Evolutionary conservation across 2,113 vertebrate species (phyloP).

Genomic region (Pagrus major): DNA sequence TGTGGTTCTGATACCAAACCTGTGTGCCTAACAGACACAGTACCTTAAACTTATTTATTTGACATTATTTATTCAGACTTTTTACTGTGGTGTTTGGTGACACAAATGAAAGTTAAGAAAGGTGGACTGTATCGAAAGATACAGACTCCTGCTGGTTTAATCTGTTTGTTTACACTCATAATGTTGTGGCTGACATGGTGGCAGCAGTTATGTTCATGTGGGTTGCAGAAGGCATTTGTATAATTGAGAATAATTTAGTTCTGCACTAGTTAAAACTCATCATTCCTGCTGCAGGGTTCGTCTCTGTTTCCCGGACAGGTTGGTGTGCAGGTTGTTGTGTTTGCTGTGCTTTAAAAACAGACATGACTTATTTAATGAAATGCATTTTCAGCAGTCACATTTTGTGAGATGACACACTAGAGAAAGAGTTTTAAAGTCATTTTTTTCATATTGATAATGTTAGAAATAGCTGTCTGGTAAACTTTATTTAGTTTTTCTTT

Average conservation of each 20-base stretch:
- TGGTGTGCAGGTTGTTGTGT: background rate
- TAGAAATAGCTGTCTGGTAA: background rate
- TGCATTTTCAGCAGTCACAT: background rate
- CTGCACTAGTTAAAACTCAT: constrained; percentile 29
- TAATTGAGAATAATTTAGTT: background rate
- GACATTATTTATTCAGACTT: constrained; percentile 70
- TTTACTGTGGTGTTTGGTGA: constrained; percentile 26
- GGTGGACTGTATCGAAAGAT: background rate
- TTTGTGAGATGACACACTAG: background rate
- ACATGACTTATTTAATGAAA: constrained; percentile 18
- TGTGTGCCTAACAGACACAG: constrained; percentile 41
- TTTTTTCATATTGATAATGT: background rate
- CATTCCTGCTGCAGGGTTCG: background rate
- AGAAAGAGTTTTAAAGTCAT: background rate
- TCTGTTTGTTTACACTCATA: constrained; percentile 45
- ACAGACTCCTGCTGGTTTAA: constrained; percentile 12
- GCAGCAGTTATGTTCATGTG: constrained; percentile 51
- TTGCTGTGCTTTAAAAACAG: constrained; percentile 35
- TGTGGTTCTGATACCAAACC: constrained; percentile 43
- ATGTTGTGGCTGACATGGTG: constrained; percentile 27
- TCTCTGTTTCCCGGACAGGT: background rate
- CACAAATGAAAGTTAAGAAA: constrained; percentile 2
- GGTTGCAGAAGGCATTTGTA: constrained; percentile 35
- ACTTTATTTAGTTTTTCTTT: constrained; percentile 44
- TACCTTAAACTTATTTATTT: constrained; percentile 72